Evolutionary conservation across 2,797 vertebrate species (phyloP), one percentile per base, ranked within the genome.

Genomic region (Hoplostethus mediterraneus): DNA sequence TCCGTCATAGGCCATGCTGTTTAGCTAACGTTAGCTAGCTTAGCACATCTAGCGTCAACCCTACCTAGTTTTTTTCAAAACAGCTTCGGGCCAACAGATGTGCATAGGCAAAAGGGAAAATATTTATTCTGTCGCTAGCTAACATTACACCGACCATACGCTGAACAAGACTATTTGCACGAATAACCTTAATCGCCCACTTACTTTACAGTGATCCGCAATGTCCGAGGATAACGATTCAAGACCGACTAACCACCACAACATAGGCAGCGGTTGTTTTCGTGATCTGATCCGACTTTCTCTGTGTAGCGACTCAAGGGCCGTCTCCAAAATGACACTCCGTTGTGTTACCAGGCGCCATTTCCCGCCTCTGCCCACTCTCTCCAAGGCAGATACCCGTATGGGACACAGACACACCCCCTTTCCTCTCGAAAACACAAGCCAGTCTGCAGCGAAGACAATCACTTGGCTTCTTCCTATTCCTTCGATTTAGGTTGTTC

Each of bases 341-440:
- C 79, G 92, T 77, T 90, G 89, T 90, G 86, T 85, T 92, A 87
- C 81, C 91, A 87, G 92, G 86, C 92, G 92, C 92, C 92, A 93
- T 93, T 93, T 93, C 92, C 92, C 92, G 92, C 92, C 92, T 93
- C 91, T 92, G 90, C 92, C 87, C 89, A 1, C 83, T 73, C 87
- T 92, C 83, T 81, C 61, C 54, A 28, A 81, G 53, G 83, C 83
- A 92, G 87, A 91, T 88, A 93, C 92, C 92, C 92, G 92, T 89
- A 93, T 92, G 91, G 87, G 87, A 91, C 85, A 90, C 89, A 89
- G 89, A 92, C 92, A 93, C 92, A 88, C 92, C 92, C 91, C 92
- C 92, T 89, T 80, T 86, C 87, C 85, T 85, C 89, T 78, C 73
- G 76, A 54, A 67, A 85, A 83, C 81, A 88, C 48, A 70, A 85